Evolutionary conservation across 37 sponge, comb jelly and placozoan species (phyloP).

Genomic region (Chondrosia reniformis): DNA sequence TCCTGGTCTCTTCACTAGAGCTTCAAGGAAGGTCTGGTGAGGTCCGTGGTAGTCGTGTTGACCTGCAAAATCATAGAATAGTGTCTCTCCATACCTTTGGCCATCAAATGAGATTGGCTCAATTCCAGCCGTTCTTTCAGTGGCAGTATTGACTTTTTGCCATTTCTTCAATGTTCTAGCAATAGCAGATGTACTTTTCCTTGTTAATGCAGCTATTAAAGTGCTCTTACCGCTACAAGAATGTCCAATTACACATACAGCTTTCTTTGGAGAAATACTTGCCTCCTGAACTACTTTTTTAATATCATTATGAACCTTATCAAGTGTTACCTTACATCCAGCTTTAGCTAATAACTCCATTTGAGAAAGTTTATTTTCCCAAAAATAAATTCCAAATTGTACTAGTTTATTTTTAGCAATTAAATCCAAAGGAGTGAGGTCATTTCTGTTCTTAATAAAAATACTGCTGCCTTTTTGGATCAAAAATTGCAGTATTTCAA

Average conservation of each 20-base stretch:
- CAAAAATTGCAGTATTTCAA: too few species aligned
- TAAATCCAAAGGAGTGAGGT: too few species aligned
- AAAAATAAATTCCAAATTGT: too few species aligned
- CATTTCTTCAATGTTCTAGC: background rate
- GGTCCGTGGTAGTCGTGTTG: conserved; percentile 6
- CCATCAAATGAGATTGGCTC: background rate
- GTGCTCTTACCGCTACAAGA: background rate
- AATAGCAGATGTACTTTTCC: background rate
- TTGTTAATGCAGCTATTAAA: background rate
- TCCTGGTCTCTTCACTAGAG: background rate
- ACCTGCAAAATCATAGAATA: conserved; percentile 24
- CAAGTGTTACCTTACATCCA: too few species aligned
- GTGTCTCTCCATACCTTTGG: background rate
- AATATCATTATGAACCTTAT: background rate
- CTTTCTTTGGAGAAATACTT: background rate
- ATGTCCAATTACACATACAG: background rate
- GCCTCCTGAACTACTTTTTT: background rate
- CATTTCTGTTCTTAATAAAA: too few species aligned
- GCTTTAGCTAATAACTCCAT: too few species aligned
- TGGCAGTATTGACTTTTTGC: background rate
- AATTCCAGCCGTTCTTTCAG: conserved; percentile 5
- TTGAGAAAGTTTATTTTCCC: too few species aligned
- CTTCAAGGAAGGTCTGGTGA: conserved; percentile 5
- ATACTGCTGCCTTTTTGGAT: too few species aligned
- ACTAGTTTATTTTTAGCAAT: too few species aligned